Conservation (phyloP, 2,797 vertebrate species). For the Champsocephalus esox region DNA sequence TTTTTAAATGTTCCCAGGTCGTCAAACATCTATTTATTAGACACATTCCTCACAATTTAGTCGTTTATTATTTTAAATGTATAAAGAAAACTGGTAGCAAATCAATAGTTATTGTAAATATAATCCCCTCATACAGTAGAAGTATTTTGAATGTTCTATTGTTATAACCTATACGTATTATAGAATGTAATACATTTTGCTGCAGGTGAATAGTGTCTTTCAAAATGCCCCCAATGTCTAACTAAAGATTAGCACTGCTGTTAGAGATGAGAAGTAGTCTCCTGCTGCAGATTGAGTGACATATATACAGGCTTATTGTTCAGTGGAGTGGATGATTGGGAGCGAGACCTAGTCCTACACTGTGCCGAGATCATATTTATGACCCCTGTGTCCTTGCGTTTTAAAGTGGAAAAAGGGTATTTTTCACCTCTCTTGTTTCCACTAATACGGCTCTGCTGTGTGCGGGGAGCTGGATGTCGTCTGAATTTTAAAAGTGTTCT, state of each 20-base stretch:
- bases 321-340: conserved; percentile 63
- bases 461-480: conserved; percentile 50
- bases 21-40: too few relatives aligned
- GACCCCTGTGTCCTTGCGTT: conserved; percentile 29
- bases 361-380: conserved; percentile 31
- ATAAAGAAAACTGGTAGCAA: too few relatives aligned
- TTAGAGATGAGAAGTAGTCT: not conserved
- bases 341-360: conserved; percentile 16
- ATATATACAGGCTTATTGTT: conserved; percentile 37
- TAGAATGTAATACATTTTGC: too few relatives aligned
- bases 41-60: too few relatives aligned
- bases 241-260: not conserved
- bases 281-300: conserved; percentile 21
- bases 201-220: too few relatives aligned
- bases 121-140: too few relatives aligned
- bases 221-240: not conserved
- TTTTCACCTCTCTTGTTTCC: conserved; percentile 41
- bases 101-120: too few relatives aligned
- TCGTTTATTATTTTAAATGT: too few relatives aligned
- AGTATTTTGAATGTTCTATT: too few relatives aligned
- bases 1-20: too few relatives aligned
- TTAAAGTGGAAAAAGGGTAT: conserved; percentile 28
- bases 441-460: conserved; percentile 35
- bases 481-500: conserved; percentile 73
- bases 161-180: too few relatives aligned